Percentiles rank a stretch among this genome's conserved stretches.
These are phyloP conservation scores for Piscicola geometra DNA, from an alignment of 2,888 invertebrate species.

Conservation along the genomic window DNA sequence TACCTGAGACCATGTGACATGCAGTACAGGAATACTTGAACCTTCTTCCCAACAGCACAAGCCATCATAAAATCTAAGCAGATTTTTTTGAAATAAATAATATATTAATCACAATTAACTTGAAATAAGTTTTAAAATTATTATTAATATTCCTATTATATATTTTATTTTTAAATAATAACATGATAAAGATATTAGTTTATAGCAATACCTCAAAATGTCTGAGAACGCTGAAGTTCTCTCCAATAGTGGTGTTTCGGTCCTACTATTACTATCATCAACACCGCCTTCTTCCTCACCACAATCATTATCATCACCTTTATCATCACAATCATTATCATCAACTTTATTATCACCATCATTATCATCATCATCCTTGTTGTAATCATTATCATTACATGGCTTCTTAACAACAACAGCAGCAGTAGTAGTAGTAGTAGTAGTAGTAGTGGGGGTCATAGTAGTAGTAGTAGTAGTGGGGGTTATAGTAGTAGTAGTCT, in stretches of 20 bases:
- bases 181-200: no score
- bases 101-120: no score
- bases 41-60: slow-evolving; percentile 33
- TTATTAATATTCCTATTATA: not conserved
- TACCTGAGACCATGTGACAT: slow-evolving; percentile 23
- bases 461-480: not conserved
- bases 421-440: not conserved
- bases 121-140: no score
- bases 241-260: no score
- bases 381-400: not conserved
- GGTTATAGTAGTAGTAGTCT: not conserved
- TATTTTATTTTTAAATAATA: not conserved
- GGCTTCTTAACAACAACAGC: not conserved
- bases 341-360: not conserved
- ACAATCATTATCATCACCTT: not conserved
- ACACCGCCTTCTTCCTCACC: not conserved
- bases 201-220: not conserved
- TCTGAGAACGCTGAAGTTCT: not conserved
- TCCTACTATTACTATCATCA: no score
- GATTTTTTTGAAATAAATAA: no score
- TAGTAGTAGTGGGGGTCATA: not conserved
- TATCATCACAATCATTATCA: not conserved
- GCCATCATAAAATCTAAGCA: slow-evolving; percentile 22
- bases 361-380: not conserved
- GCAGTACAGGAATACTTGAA: slow-evolving; percentile 4